A percentile compares a stretch with the other conserved stretches of the same genome.
These are phyloP conservation scores for Megaceryle torquata DNA, from an alignment of 2,113 vertebrate genomes.

Conservation along the genomic window DNA sequence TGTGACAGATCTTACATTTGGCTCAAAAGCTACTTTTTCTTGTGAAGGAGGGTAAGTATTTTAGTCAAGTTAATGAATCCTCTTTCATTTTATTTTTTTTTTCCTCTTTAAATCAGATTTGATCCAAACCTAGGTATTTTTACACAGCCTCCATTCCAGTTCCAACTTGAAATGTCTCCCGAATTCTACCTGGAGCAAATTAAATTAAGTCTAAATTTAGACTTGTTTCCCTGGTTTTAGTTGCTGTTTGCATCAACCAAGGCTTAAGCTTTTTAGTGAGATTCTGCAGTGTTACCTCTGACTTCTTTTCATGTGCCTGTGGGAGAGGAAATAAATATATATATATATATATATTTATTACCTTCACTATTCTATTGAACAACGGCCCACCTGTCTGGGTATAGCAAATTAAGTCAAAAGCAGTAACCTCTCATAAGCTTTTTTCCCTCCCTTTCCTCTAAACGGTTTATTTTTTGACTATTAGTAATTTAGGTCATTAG, in stretches of 20 bases:
- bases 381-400: background rate
- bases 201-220: background rate
- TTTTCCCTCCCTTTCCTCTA: background rate
- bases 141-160: background rate
- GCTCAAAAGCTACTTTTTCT: background rate
- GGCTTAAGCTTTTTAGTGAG: background rate
- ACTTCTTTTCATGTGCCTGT: background rate
- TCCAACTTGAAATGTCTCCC: background rate
- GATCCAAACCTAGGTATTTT: background rate
- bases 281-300: background rate
- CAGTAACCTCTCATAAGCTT: background rate
- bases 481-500: background rate
- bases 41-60: conserved; percentile 67
- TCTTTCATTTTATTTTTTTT: background rate
- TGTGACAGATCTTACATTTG: background rate
- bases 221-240: background rate
- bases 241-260: background rate
- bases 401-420: background rate
- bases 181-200: background rate
- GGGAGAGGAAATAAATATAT: background rate
- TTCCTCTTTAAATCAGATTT: background rate
- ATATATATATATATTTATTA: background rate
- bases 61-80: background rate
- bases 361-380: background rate
- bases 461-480: background rate